Percentiles rank a stretch among this genome's conserved stretches.
phyloP scores from a whole-genome alignment of 2,797 vertebrate species.

The Falco concolor region DNA sequence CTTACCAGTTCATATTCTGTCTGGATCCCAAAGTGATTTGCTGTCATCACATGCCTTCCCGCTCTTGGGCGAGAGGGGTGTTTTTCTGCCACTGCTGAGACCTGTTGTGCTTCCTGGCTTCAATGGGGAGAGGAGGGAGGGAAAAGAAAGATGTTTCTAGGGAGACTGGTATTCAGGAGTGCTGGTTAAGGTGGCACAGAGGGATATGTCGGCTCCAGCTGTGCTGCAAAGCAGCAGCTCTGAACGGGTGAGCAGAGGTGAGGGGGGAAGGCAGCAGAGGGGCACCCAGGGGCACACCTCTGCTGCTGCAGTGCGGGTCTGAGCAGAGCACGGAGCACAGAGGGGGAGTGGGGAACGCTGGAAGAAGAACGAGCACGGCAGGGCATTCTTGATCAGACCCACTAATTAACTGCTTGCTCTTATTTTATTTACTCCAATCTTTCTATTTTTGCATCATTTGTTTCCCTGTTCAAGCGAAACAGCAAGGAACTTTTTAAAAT shows the following conservation, averaged over 20 bases:
- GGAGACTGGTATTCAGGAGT: background rate
- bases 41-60: background rate
- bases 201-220: background rate
- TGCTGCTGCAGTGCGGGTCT: background rate
- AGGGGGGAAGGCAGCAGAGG: background rate
- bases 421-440: constrained; percentile 45
- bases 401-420: constrained; percentile 47
- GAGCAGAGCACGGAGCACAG: background rate
- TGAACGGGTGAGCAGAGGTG: background rate
- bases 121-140: background rate
- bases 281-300: background rate
- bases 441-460: constrained; percentile 59
- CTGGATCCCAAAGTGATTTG: background rate
- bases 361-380: background rate
- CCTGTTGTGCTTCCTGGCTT: background rate
- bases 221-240: background rate
- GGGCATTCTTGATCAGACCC: constrained; percentile 23
- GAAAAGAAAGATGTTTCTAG: background rate
- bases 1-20: background rate
- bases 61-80: background rate
- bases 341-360: background rate
- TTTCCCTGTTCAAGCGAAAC: constrained; percentile 52
- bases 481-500: constrained; percentile 40
- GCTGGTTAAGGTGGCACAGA: background rate
- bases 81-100: background rate